Evolutionary conservation across 1,140 invertebrate genomes (phyloP), one percentile per base, ranked within the genome.

Genomic region (Drosophila persimilis): DNA sequence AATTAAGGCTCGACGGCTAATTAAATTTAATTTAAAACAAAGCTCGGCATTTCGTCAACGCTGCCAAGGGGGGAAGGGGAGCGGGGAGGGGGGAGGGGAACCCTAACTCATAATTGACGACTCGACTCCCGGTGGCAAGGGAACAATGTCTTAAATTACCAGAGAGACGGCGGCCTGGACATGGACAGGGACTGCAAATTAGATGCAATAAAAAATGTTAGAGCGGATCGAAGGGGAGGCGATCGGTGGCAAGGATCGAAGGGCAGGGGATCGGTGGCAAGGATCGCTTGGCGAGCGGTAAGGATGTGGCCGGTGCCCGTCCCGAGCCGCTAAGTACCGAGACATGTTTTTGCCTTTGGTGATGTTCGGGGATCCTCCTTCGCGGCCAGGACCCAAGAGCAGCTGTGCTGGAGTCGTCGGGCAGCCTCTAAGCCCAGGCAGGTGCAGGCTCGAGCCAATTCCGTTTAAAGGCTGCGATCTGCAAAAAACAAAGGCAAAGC

Each of bases 21-120:
- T 88, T 88, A 88, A 86, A 86, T 86, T 86, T 83, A 86, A 86
- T 86, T 88, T 88, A 88, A 88, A 78, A 81, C 81, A 86, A 62
- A 67, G 62, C 70, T 61, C 64, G 81, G 65, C 74, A 88, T 86
- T 85, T 77, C 81, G 66, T 88, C 83, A 88, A 71, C 45, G 41
- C 31, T 48, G 2, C n/a, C 17, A 8, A 35, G 26, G 22, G 35
- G 35, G 13, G 9, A 11, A 35, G 7, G 29, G 47, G 41, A 43
- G 17, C 17, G 26, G 50, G 41, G 69, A 45, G 41, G 24, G 22
- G 35, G n/a, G 15, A 52, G 0, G n/a, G 47, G 41, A 43, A n/a
- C 65, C 51, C 45, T 31, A 61, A 17, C 48, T 72, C 59, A 58
- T 86, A 84, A 84, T 86, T 84, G 80, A 50, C 26, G 81, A 65